These are phyloP conservation scores for Hippocampus comes DNA, from an alignment of 2,113 vertebrate species.

Conservation along the genomic window DNA sequence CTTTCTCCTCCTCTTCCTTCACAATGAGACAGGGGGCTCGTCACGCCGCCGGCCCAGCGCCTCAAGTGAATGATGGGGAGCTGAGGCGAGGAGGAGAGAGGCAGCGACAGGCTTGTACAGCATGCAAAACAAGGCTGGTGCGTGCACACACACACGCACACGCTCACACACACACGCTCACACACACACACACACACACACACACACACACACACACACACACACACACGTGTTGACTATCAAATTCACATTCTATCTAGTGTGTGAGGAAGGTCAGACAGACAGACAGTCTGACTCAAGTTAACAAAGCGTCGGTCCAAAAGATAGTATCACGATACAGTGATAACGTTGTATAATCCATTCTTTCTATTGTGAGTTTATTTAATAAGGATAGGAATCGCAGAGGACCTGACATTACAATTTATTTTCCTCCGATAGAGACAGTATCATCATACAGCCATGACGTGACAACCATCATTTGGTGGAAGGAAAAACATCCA, in stretches of 20 bases:
- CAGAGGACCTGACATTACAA: not conserved
- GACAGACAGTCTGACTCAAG: not conserved
- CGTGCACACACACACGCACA: conserved; percentile 30
- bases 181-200: conserved; percentile 43
- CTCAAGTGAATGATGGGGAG: conserved; percentile 60
- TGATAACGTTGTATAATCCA: not conserved
- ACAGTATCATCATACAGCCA: not conserved
- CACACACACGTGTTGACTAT: conserved; percentile 46
- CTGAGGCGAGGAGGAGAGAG: conserved; percentile 3
- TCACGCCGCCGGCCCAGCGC: conserved; percentile 11
- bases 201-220: conserved; percentile 45
- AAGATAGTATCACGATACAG: not conserved
- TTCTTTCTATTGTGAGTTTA: not conserved
- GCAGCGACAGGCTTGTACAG: conserved; percentile 43
- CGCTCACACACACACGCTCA: conserved; percentile 44
- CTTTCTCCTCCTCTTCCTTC: not conserved
- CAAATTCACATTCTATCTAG: conserved; percentile 36
- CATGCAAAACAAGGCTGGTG: conserved; percentile 48
- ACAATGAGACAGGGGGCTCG: conserved; percentile 1
- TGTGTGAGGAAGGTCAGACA: conserved; percentile 43
- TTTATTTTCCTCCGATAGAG: not conserved
- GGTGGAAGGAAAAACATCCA: not conserved
- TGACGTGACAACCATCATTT: not conserved
- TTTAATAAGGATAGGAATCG: not conserved
- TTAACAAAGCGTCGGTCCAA: conserved; percentile 33